Evolutionary conservation across 64 coral and sea anemone species (phyloP), one percentile per base, ranked within the genome.

Genomic region (Acropora tenuis): DNA sequence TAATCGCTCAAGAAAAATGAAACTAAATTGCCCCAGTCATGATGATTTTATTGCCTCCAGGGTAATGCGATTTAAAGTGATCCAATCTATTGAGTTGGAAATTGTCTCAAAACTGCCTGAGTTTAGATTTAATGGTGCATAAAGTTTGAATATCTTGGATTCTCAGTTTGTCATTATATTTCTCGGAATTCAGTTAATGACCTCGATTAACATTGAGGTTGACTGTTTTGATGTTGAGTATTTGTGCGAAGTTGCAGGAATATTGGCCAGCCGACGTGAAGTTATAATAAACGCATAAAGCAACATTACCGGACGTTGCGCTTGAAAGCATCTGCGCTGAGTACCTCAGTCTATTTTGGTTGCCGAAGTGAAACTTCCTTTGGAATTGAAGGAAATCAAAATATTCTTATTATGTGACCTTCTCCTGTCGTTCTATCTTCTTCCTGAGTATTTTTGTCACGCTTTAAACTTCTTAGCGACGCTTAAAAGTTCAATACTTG

Each of bases 211-310:
- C 11, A 63, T 3, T 63, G 11, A 63, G 16, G 16, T 13, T 63
- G 13, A 63, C 2, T 13, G 52, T 63, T 12, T 63, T 8, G 8
- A 63, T 63, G 6, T 7, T 63, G 60, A 3, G 60, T 0, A 63
- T 13, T 63, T 10, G 8, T 55, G 30, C 30, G 30, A 9, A 55
- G 52, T 63, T 63, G 11, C 13, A 3, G 60, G 3, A 11, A 49
- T 85, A 85, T 78, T 78, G 75, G 4, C 19, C 65, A 13, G 63
- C 50, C n/a, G 45, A 48, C 45, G 18, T 50, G 49, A 72, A 47
- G 45, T 72, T 71, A 68, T 10, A 85, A 85, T 85, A 85, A 85
- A 85, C 82, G 50, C 69, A 85, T 71, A 48, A n/a, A 17, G 68
- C 10, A 18, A 16, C 68, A 12, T 17, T 19, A 10, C 8, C 3